Evolutionary conservation across 1,140 invertebrate genomes (phyloP).

Genomic region (Trichonephila clavata): DNA sequence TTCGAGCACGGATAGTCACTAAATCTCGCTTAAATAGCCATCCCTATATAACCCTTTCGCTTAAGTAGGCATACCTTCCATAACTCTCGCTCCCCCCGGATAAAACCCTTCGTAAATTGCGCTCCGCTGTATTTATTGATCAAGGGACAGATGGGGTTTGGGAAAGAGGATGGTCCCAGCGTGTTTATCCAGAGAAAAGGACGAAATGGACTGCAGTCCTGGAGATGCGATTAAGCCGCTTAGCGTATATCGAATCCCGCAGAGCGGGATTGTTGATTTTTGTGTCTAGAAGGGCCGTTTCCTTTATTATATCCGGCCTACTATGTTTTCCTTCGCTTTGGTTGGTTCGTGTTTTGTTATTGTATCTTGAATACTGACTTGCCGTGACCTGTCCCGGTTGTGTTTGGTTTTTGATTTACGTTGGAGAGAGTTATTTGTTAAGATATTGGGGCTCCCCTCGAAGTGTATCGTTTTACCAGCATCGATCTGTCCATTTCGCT

Average conservation of each 20-base stretch:
- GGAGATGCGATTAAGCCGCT: conserved; percentile 37
- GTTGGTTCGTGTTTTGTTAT: not conserved
- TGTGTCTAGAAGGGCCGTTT: not conserved
- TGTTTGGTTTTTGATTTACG: not conserved
- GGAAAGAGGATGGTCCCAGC: not conserved
- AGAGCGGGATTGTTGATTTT: conserved; percentile 11
- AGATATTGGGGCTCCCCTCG: too few species aligned
- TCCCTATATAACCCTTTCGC: conserved; percentile 33
- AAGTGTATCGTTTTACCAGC: too few species aligned
- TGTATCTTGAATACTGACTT: not conserved
- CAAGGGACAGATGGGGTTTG: not conserved
- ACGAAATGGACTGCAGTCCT: conserved; percentile 30
- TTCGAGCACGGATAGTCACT: conserved; percentile 15
- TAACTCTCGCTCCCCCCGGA: conserved; percentile 6
- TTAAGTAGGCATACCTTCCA: conserved; percentile 37
- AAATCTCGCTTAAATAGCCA: conserved; percentile 38
- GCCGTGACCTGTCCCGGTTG: not conserved
- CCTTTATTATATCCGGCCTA: conserved; percentile 17
- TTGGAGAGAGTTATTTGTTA: not conserved
- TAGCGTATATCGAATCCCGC: conserved; percentile 18
- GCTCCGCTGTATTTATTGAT: conserved; percentile 30
- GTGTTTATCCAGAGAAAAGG: conserved; percentile 33
- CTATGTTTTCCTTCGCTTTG: not conserved
- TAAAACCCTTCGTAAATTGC: conserved; percentile 23
- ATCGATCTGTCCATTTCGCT: too few species aligned